Conservation (phyloP, 2,888 invertebrate species). For the Euproctis similis region DNA sequence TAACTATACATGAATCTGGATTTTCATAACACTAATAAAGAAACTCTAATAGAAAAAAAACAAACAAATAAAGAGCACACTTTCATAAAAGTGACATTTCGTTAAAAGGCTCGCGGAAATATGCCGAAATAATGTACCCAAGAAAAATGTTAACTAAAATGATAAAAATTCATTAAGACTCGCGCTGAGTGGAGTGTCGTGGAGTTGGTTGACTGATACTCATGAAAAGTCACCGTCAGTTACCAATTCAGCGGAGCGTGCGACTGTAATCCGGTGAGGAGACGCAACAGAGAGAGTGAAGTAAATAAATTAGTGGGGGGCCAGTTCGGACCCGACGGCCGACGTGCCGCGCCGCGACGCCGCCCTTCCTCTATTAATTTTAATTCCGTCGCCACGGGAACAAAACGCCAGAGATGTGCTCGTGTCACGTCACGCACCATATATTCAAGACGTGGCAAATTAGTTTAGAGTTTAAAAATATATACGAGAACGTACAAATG, state of each 20-base stretch:
- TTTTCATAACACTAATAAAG: too few relatives aligned
- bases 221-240: constrained; percentile 56
- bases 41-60: too few relatives aligned
- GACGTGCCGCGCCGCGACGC: constrained; percentile 45
- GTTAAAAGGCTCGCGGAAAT: too few relatives aligned
- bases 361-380: constrained; percentile 68
- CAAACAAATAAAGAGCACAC: too few relatives aligned
- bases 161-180: constrained; percentile 24
- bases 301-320: constrained; percentile 71
- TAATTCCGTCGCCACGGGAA: constrained; percentile 65
- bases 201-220: constrained; percentile 28
- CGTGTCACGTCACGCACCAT: constrained; percentile 66
- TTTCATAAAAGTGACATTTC: too few relatives aligned
- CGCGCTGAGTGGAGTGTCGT: constrained; percentile 18
- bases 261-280: constrained; percentile 71
- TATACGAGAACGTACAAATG: too few relatives aligned
- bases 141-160: constrained; percentile 19
- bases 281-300: constrained; percentile 62
- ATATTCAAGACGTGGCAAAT: constrained; percentile 21
- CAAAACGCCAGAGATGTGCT: constrained; percentile 62
- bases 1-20: too few relatives aligned
- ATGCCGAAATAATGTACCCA: too few relatives aligned
- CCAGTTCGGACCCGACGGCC: constrained; percentile 48
- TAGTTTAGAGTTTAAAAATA: constrained; percentile 21
- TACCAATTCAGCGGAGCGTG: constrained; percentile 67